phyloP scores from a whole-genome alignment of 1,140 invertebrate species.

The Aphaenogaster ashmeadi region DNA sequence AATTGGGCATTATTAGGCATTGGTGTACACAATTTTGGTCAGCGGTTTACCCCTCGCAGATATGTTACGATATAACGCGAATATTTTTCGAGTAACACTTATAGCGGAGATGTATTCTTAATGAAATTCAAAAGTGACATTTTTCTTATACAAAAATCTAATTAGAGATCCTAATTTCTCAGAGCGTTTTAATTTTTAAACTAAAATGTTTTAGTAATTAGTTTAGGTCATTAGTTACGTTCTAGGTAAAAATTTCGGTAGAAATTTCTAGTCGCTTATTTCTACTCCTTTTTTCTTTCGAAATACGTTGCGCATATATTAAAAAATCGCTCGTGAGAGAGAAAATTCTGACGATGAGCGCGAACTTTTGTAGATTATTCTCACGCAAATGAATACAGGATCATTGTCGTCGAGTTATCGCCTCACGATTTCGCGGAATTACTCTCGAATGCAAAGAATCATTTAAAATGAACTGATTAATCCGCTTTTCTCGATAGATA shows the following conservation, averaged over 20 bases:
- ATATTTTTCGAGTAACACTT: background rate
- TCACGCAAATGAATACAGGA: background rate
- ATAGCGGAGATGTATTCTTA: background rate
- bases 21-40: too few relatives aligned
- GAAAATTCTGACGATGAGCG: background rate
- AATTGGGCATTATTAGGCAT: too few relatives aligned
- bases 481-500: background rate
- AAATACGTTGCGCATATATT: background rate
- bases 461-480: background rate
- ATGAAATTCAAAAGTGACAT: background rate
- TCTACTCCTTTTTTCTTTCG: background rate
- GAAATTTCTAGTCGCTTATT: slow-evolving; percentile 1
- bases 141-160: slow-evolving; percentile 6
- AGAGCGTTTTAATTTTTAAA: slow-evolving; percentile 13
- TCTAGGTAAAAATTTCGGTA: background rate
- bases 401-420: background rate
- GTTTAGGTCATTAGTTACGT: background rate
- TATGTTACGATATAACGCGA: background rate
- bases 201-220: slow-evolving; percentile 2
- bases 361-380: background rate
- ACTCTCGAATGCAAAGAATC: background rate
- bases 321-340: background rate
- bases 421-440: background rate
- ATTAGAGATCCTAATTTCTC: slow-evolving; percentile 29
- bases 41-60: background rate